Base-by-base conservation (phyloP, 2,113 vertebrate genomes). In the Physeter macrocephalus region DNA sequence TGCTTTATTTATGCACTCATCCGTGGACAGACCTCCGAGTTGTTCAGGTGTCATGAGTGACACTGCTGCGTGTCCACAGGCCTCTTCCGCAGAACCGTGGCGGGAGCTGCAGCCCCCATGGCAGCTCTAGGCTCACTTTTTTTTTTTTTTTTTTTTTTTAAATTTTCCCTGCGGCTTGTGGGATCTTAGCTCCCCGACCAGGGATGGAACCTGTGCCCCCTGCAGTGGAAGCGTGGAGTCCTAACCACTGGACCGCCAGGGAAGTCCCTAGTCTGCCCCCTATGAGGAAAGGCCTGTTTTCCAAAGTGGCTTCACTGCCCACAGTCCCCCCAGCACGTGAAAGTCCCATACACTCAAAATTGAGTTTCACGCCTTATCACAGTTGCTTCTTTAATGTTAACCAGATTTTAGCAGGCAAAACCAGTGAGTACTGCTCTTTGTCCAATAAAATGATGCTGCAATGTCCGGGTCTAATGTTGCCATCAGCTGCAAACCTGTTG, bases 371-470 rank as follows among this genome's bases (percentile, higher is more conserved):
- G 25, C 15, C 80, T 72, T 59, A 39, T 66, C 86, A 71, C 0
- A 2, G 31, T 27, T n/a, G 34, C 34, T 87, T 83, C 43, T 74
- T 43, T 59, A 88, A 72, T 64, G 36, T 67, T 92, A 96, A 77
- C 36, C 72, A 78, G 78, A 46, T 6, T 43, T 71, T 46, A 77
- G 74, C 23, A 92, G 31, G 34, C 29, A 74, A 94, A 94, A 75
- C 41, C 29, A 75, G 7, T 62, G 74, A 54, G 43, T 14, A 90
- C 21, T 82, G 34, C 12, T 71, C 4, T 88, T 78, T 86, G 54
- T 77, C 59, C 92, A 88, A 82, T 82, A 93, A 20, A 95, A 39
- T 88, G 25, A 43, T 8, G 7, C 71, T 46, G 43, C 15, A 52
- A 6, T 59, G 29, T 43, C 78, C 59, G 64, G 67, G 43, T 23